Evolutionary conservation across 2,797 vertebrate genomes (phyloP).

Genomic region (Rhabdomys pumilio): DNA sequence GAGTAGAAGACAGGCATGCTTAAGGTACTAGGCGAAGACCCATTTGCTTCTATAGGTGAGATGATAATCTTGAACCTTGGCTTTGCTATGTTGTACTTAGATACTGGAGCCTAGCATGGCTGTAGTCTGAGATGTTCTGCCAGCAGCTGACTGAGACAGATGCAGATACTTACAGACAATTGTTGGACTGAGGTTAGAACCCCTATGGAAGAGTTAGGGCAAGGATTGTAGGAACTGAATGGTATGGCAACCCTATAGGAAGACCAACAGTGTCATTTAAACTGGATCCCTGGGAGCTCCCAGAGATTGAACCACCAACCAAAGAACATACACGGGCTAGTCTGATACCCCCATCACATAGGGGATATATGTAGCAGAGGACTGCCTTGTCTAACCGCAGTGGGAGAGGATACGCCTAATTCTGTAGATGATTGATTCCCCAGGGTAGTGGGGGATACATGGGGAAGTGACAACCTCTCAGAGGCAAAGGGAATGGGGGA

Average conservation of each 20-base stretch:
- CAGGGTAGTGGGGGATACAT: not conserved
- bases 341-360: not conserved
- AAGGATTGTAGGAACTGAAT: not conserved
- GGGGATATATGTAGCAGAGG: not conserved
- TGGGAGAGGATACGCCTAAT: not conserved
- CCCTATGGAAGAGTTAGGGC: not conserved
- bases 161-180: not conserved
- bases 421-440: not conserved
- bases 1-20: not conserved
- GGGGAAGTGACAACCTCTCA: not conserved
- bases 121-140: not conserved
- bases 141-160: not conserved
- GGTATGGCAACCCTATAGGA: not conserved
- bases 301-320: not conserved
- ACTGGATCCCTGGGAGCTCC: not conserved
- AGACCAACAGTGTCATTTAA: not conserved
- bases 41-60: not conserved
- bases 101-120: not conserved
- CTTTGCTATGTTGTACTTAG: not conserved
- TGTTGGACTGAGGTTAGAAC: not conserved
- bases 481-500: not conserved
- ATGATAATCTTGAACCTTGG: constrained; percentile 21
- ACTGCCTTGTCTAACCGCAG: not conserved
- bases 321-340: not conserved
- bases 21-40: not conserved